These are phyloP conservation scores for Gadus macrocephalus DNA, from an alignment of 2,113 vertebrate species.

Conservation along the genomic window DNA sequence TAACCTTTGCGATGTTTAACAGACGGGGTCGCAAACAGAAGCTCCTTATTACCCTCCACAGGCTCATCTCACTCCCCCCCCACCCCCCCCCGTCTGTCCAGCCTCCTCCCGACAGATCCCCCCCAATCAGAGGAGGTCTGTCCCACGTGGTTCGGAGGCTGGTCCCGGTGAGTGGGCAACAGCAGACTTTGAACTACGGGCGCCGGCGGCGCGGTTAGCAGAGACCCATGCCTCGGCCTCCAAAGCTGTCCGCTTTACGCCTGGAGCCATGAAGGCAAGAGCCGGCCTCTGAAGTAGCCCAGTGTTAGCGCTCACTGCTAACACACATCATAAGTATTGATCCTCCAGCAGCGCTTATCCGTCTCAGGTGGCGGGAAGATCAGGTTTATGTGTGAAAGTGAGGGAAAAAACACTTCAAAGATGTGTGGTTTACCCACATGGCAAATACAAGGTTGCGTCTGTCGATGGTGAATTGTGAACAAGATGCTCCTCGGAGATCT, in stretches of 20 bases:
- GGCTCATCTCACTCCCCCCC: not conserved
- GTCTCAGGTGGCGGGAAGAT: slow-evolving; percentile 37
- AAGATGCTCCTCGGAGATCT: not conserved
- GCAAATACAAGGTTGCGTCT: slow-evolving; percentile 20
- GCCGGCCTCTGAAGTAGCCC: slow-evolving; percentile 15
- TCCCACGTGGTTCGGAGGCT: slow-evolving; percentile 25
- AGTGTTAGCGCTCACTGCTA: slow-evolving; percentile 26
- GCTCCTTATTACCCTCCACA: not conserved
- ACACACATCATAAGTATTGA: slow-evolving; percentile 53
- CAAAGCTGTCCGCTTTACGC: slow-evolving; percentile 48
- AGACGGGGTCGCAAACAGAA: too few relatives aligned
- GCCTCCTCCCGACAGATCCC: slow-evolving; percentile 25
- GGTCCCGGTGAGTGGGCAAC: slow-evolving; percentile 27
- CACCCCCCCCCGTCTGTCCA: slow-evolving; percentile 5
- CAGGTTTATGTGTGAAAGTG: slow-evolving; percentile 29
- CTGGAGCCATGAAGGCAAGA: slow-evolving; percentile 45
- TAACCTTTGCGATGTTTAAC: too few relatives aligned
- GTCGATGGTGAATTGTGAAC: slow-evolving; percentile 3
- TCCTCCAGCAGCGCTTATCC: slow-evolving; percentile 23
- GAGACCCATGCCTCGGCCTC: slow-evolving; percentile 41
- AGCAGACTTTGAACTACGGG: slow-evolving; percentile 30
- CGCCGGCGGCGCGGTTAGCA: slow-evolving; percentile 41
- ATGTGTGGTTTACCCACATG: slow-evolving; percentile 10
- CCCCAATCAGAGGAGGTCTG: slow-evolving; percentile 31
- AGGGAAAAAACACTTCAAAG: slow-evolving; percentile 18